Conservation (phyloP, 2,113 vertebrate species). For the Psettodes erumei region DNA sequence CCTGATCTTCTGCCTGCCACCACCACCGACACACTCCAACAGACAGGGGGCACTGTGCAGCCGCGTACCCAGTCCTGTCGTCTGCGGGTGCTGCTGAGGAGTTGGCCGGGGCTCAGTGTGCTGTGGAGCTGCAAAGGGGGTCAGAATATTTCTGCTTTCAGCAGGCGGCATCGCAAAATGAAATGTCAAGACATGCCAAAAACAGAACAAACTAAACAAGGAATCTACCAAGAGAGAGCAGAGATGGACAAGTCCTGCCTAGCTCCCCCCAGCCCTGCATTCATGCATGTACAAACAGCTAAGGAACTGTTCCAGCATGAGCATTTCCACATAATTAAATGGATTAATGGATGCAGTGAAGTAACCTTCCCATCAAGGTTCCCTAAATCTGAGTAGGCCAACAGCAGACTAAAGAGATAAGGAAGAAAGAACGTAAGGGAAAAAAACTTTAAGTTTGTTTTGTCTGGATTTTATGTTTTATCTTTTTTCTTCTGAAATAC, state of each 20-base stretch:
- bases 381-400: too few species aligned
- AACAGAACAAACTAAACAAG: neutral
- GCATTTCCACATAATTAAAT: too few species aligned
- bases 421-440: neutral
- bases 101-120: conserved; percentile 55
- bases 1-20: conserved; percentile 90
- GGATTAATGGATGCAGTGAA: too few species aligned
- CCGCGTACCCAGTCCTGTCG: conserved; percentile 87
- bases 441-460: neutral
- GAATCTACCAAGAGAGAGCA: neutral
- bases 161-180: neutral
- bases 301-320: conserved; percentile 85
- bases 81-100: conserved; percentile 72
- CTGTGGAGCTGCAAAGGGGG: conserved; percentile 48
- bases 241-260: conserved; percentile 6
- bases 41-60: conserved; percentile 98
- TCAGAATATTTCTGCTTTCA: conserved; percentile 16
- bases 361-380: too few species aligned
- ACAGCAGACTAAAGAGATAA: too few species aligned
- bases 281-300: conserved; percentile 79
- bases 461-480: neutral
- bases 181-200: conserved; percentile 15
- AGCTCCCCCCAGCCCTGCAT: conserved; percentile 57
- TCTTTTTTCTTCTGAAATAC: neutral
- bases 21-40: conserved; percentile 85